Percentiles rank a stretch among this genome's conserved stretches.
These are phyloP conservation scores for Tiliqua scincoides DNA, from an alignment of 2,113 vertebrate genomes.

Conservation along the genomic window DNA sequence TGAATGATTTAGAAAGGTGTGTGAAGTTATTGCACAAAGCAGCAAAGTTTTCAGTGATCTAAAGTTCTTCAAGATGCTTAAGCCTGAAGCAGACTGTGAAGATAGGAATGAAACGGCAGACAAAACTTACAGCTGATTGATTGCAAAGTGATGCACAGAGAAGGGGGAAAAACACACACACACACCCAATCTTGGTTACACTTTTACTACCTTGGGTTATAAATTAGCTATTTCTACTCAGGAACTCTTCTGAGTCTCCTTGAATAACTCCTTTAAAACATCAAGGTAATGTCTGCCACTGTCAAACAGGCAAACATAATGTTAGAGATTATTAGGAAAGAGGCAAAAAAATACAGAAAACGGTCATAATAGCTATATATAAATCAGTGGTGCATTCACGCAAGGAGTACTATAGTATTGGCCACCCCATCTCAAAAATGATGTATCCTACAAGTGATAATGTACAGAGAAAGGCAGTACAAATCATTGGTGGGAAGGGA, in stretches of 20 bases:
- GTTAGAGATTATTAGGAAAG: conserved; percentile 17
- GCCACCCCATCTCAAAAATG: conserved; percentile 14
- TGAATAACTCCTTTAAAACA: conserved; percentile 21
- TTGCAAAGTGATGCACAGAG: not conserved
- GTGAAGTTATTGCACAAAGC: not conserved
- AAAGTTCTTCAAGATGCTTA: not conserved
- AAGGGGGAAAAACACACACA: too few species aligned
- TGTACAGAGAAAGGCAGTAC: not conserved
- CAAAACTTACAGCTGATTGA: not conserved
- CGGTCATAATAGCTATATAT: conserved; percentile 13
- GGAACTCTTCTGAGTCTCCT: not conserved
- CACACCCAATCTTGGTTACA: not conserved
- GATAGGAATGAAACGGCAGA: not conserved
- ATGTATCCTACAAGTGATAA: not conserved
- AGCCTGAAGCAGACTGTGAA: not conserved
- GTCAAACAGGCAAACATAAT: conserved; percentile 23
- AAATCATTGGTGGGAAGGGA: not conserved
- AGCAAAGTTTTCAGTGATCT: not conserved
- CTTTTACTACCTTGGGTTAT: not conserved
- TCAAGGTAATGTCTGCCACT: conserved; percentile 16
- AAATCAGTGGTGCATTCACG: conserved; percentile 8
- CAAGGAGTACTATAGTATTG: not conserved
- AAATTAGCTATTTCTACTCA: conserved; percentile 18
- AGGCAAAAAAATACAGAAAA: conserved; percentile 9
- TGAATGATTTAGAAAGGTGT: not conserved